Percentiles rank a stretch among this genome's conserved stretches.
These are phyloP conservation scores for Olivierus martensii DNA, from an alignment of 1,140 invertebrate genomes.

Conservation along the genomic window DNA sequence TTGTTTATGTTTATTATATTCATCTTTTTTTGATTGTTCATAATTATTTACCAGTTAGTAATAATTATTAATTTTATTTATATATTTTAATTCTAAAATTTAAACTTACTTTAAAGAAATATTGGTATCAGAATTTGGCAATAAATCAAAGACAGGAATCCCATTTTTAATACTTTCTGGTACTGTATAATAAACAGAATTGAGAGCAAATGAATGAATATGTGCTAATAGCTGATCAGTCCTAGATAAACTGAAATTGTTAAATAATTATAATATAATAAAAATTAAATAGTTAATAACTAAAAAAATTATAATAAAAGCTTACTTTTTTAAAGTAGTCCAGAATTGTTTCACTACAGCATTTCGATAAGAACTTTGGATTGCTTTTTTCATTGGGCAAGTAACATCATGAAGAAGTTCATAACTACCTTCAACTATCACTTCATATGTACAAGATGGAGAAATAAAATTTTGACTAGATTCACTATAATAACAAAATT, in stretches of 20 bases:
- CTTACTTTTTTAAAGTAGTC: constrained; percentile 30
- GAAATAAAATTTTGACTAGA: background rate
- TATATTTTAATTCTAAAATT: too few species aligned
- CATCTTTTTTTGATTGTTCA: too few species aligned
- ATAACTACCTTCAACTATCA: constrained; percentile 32
- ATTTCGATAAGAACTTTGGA: constrained; percentile 51
- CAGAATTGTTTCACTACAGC: constrained; percentile 57
- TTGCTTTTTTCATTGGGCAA: constrained; percentile 48
- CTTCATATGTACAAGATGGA: constrained; percentile 13
- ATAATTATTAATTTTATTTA: too few species aligned
- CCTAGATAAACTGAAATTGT: constrained; percentile 39
- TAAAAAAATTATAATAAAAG: background rate
- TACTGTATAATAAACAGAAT: constrained; percentile 47
- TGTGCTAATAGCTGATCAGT: constrained; percentile 54
- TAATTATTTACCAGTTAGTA: too few species aligned
- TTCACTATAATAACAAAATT: constrained; percentile 12
- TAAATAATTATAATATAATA: too few species aligned
- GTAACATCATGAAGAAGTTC: constrained; percentile 68
- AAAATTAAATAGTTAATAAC: too few species aligned
- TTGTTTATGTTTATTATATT: too few species aligned
- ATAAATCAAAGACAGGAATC: constrained; percentile 54
- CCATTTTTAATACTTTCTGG: constrained; percentile 58
- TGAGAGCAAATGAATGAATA: constrained; percentile 51
- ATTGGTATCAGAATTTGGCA: constrained; percentile 38
- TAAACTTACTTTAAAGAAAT: constrained; percentile 35